Base-by-base conservation (phyloP, 1,140 invertebrate species). In the Zaprionus inermis region DNA sequence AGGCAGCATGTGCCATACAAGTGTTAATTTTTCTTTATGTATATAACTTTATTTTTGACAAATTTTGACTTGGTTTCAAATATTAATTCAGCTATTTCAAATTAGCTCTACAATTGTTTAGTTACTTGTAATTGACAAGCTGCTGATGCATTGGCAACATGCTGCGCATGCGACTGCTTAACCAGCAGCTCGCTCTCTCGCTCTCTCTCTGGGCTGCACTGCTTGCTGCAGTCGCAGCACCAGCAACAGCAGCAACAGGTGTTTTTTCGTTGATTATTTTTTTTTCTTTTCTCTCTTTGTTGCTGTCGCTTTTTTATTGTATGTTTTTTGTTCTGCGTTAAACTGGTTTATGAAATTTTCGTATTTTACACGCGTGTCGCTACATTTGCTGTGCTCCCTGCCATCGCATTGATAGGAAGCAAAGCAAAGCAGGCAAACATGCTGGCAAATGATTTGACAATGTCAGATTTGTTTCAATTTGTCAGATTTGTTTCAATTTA, bases 351-450 rank as follows among this genome's bases (percentile, higher is more conserved):
- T 24, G 52, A 56, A 56, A 56, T 56, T 56, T 56, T 52, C 3
- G 30, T 7, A 28, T 57, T 70, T 60, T 10, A 57, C 54, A 57
- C 41, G 59, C 46, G 61, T 28, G 61, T 28, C 12, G 63, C 11
- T 63, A 14, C n/a, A 54, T 65, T 79, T 86, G 61, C 81, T 86
- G 78, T 63, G 73, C 67, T 86, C 82, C 81, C 81, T 81, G 81
- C 81, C 58, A 38, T 58, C 71, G 61, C 70, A 75, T 78, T 85
- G 81, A 85, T 84, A 84, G 36, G 51, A 51, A 51, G 18, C 46
- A 59, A 69, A 69, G 56, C 49, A 70, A 61, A 38, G n/a, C 36
- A 55, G 44, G 34, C 38, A 56, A 36, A 16, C 9, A 59, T 55
- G 24, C 52, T 32, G 11, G 22, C 61, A 32, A 46, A 46, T 5